Evolutionary conservation across 2,888 invertebrate species (phyloP), one percentile per base, ranked within the genome.

Genomic region (Theodoxus fluviatilis): DNA sequence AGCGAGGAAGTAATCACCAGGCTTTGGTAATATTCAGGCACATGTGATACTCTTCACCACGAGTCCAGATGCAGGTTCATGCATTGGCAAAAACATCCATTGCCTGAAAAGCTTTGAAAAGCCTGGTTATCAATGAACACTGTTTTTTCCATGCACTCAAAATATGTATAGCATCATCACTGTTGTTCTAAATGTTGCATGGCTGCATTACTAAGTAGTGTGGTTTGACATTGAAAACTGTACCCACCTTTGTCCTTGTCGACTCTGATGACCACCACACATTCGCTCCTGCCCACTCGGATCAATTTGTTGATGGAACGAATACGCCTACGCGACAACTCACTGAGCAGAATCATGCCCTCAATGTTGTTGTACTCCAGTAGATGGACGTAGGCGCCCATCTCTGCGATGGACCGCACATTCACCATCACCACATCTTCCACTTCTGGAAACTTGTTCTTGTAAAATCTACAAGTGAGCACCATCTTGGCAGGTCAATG

Each of bases 341-440:
- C 99, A 6, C 98, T 98, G 2, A 99, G 91, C 85, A 99, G 89
- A 76, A 99, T 99, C 99, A 99, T 99, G 67, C 88, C 98, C 88
- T 99, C 98, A 79, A 98, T 99, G 85, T 98, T 96, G 88, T 99
- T 98, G 87, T 99, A 99, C 89, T 99, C 99, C 76, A 98, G 89
- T 73, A 99, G 89, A 87, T 96, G 95, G 22, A 99, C 99, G 88
- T 99, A 99, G 1, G 98, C 99, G 73, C 99, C 99, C 98, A 99
- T 99, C 90, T 99, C 98, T 25, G 98, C 98, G 83, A 99, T 99
- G 76, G 96, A 88, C 59, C 96, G 91, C 2, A 99, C 98, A 86
- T 97, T 99, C 35, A 98, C 98, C 97, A 98, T 97, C 63, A 99
- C 99, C 65, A 99, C 98, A 92, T 99, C 99, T 83, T 99, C 99